These are phyloP conservation scores for Panthera tigris DNA, from an alignment of 2,113 vertebrate species.

Conservation along the genomic window DNA sequence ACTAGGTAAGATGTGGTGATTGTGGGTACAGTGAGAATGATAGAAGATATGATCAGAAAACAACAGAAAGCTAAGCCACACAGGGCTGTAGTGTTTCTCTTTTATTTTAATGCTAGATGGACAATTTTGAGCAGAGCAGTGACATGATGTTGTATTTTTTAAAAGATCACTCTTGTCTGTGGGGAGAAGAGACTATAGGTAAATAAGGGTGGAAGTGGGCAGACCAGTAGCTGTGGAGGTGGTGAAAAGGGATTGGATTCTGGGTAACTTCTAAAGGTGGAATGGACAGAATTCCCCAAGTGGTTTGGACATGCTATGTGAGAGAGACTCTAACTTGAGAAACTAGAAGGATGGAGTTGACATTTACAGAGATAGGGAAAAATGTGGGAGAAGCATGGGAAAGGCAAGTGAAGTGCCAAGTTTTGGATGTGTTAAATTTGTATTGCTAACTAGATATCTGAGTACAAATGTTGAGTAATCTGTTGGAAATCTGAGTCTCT, in stretches of 20 bases:
- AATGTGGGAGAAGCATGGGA: not conserved
- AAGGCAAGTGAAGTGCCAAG: constrained; percentile 3
- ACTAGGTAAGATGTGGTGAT: not conserved
- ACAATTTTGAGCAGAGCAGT: not conserved
- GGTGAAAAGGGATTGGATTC: not conserved
- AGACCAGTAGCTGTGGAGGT: not conserved
- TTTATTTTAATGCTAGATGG: not conserved
- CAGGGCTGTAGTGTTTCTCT: not conserved
- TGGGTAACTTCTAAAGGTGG: not conserved
- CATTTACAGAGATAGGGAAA: not conserved
- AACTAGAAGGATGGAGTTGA: constrained; percentile 15
- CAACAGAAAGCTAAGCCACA: not conserved
- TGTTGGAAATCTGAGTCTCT: constrained; percentile 1
- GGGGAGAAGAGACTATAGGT: not conserved
- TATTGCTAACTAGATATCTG: not conserved
- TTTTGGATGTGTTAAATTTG: not conserved
- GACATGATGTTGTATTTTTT: not conserved
- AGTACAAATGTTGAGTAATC: not conserved
- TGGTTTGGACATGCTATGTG: not conserved
- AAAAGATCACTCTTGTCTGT: not conserved
- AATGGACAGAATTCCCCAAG: constrained; percentile 3
- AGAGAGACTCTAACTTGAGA: not conserved
- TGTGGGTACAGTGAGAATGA: not conserved
- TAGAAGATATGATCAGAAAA: not conserved
- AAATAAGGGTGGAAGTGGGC: not conserved